Evolutionary conservation across 1,140 invertebrate species (phyloP).

Genomic region (Drosophila nigrodunni): DNA sequence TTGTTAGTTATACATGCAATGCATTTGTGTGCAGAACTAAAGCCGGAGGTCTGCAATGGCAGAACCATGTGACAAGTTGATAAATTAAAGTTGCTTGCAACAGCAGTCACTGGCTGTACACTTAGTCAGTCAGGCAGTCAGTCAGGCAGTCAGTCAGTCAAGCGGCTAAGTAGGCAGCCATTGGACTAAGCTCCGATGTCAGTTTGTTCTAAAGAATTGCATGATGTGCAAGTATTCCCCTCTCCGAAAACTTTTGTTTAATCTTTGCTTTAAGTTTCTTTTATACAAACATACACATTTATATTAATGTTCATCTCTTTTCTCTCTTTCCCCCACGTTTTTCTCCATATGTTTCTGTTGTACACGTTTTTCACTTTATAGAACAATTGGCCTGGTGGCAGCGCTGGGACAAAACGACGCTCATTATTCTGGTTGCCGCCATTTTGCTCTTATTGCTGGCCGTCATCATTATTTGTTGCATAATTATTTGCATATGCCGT

Average conservation of each 20-base stretch:
- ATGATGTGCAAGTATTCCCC: constrained; percentile 28
- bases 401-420: constrained; percentile 89
- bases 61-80: constrained; percentile 67
- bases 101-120: constrained; percentile 1
- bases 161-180: constrained; percentile 43
- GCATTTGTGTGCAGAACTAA: constrained; percentile 32
- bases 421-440: constrained; percentile 90
- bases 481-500: constrained; percentile 92
- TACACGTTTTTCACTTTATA: constrained; percentile 60
- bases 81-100: constrained; percentile 62
- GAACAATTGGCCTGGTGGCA: constrained; percentile 91
- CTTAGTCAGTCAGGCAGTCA: constrained; percentile 28
- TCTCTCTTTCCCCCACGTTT: constrained; percentile 7
- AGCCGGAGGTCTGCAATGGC: constrained; percentile 15
- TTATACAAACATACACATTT: not conserved
- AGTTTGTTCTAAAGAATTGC: constrained; percentile 41
- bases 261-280: constrained; percentile 29
- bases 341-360: constrained; percentile 2
- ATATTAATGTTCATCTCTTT: constrained; percentile 19
- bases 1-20: constrained; percentile 47
- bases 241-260: constrained; percentile 16
- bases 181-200: constrained; percentile 38
- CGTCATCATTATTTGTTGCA: constrained; percentile 92
- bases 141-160: constrained; percentile 27
- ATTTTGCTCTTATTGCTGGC: constrained; percentile 91